Evolutionary conservation across 2,113 vertebrate genomes (phyloP).

Genomic region (Colaptes auratus): DNA sequence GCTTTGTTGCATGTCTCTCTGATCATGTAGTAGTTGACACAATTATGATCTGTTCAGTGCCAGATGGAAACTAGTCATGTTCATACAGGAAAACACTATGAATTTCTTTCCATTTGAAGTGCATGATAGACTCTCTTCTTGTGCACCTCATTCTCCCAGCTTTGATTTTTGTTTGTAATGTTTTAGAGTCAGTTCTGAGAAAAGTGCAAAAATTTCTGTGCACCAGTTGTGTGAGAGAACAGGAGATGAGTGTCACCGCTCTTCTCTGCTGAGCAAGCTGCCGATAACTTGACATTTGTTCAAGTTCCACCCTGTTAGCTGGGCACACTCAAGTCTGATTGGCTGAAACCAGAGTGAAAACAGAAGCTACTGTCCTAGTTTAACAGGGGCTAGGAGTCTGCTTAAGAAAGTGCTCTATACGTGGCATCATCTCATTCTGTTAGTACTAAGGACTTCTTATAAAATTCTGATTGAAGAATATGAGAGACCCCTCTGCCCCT

Average conservation of each 20-base stretch:
- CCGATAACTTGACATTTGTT: background rate
- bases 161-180: background rate
- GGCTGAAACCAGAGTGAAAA: background rate
- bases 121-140: background rate
- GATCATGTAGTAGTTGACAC: background rate
- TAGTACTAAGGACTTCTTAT: background rate
- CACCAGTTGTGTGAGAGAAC: background rate
- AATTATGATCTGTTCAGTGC: background rate
- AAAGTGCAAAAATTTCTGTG: background rate
- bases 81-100: background rate
- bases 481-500: rapidly evolving
- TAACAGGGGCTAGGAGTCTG: no score
- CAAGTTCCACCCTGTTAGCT: background rate
- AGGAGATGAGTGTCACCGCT: background rate
- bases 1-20: background rate
- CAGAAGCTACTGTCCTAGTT: background rate
- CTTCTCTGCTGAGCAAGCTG: background rate
- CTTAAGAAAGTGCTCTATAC: background rate
- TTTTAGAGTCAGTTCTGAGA: background rate
- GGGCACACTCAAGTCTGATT: background rate
- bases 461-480: background rate
- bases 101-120: background rate
- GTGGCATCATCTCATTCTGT: rapidly evolving
- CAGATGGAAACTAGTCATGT: background rate
- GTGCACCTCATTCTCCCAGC: background rate